These are phyloP conservation scores for Ophiodon elongatus DNA, from an alignment of 2,113 vertebrate genomes.

Conservation along the genomic window DNA sequence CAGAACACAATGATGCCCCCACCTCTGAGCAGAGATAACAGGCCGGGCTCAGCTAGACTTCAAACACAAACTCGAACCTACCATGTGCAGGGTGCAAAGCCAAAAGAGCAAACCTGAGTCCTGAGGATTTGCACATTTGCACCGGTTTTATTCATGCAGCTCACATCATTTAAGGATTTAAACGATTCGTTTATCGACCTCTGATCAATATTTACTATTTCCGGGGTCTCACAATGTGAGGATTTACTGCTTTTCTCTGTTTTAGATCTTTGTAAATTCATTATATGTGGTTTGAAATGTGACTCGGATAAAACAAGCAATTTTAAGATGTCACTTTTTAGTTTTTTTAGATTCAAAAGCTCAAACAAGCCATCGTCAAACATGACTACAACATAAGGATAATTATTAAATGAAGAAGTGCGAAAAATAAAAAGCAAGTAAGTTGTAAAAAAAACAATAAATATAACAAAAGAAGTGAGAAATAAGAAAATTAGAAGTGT, in stretches of 20 bases:
- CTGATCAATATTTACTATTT: background rate
- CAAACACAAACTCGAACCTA: constrained; percentile 51
- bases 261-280: background rate
- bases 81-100: background rate
- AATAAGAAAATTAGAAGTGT: background rate
- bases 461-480: background rate
- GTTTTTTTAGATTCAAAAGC: background rate
- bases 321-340: background rate
- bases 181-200: background rate
- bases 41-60: constrained; percentile 63
- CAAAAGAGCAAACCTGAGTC: background rate
- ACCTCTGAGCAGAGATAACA: constrained; percentile 77
- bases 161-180: background rate
- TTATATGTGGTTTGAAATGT: background rate
- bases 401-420: background rate
- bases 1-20: constrained; percentile 83
- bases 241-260: background rate
- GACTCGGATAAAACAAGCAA: background rate
- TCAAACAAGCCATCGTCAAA: background rate
- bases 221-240: background rate
- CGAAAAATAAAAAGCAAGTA: background rate
- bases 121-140: background rate
- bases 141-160: background rate
- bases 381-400: background rate
- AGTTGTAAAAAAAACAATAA: background rate